phyloP scores from a whole-genome alignment of 2,797 vertebrate species.

The Lagorchestes hirsutus region DNA sequence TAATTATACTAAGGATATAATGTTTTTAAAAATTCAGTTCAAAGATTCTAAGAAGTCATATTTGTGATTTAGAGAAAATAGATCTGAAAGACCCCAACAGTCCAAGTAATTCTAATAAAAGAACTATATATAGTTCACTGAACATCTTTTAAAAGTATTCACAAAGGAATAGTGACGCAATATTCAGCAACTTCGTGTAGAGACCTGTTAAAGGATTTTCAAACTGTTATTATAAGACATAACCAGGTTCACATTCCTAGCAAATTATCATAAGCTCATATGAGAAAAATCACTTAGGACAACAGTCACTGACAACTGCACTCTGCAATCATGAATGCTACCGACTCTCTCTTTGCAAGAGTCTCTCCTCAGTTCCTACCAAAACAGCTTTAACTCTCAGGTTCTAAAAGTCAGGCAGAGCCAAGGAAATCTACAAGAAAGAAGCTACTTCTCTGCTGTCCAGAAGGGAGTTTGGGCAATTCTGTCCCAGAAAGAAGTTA shows the following conservation, averaged over 20 bases:
- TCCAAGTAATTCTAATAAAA: constrained; percentile 28
- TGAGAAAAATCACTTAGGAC: constrained; percentile 21
- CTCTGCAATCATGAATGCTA: constrained; percentile 26
- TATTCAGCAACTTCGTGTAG: constrained; percentile 47
- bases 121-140: constrained; percentile 24
- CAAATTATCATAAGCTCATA: constrained; percentile 29
- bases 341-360: not conserved
- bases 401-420: constrained; percentile 16
- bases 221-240: not conserved
- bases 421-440: constrained; percentile 14
- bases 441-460: not conserved
- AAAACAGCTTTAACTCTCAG: not conserved
- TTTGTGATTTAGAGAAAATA: not conserved
- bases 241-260: constrained; percentile 32
- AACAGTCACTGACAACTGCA: constrained; percentile 6
- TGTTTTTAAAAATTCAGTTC: constrained; percentile 47
- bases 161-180: constrained; percentile 65
- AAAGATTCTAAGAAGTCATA: constrained; percentile 22
- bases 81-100: constrained; percentile 22
- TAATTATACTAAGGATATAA: not conserved
- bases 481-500: constrained; percentile 22
- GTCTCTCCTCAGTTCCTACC: not conserved
- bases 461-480: constrained; percentile 2
- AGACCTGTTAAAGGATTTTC: not conserved
- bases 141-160: constrained; percentile 43